These are phyloP conservation scores for Zaprionus vittiger DNA, from an alignment of 1,140 invertebrate genomes.

Conservation along the genomic window DNA sequence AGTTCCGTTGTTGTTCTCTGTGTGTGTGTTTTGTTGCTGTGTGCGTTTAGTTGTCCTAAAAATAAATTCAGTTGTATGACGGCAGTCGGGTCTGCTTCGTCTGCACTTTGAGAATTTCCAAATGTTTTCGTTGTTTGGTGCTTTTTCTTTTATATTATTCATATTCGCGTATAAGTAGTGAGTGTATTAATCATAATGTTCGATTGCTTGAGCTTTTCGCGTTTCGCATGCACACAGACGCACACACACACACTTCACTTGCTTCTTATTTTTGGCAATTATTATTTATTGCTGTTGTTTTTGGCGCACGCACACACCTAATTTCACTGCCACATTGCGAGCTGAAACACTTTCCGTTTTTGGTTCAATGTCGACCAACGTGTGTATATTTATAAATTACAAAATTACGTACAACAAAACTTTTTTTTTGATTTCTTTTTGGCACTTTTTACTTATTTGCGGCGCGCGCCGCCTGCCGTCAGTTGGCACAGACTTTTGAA, in stretches of 20 bases:
- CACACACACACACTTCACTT: constrained; percentile 3
- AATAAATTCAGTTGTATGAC: constrained; percentile 79
- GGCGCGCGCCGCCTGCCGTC: constrained; percentile 26
- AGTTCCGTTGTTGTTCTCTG: background rate
- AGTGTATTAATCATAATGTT: constrained; percentile 40
- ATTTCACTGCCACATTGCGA: constrained; percentile 25
- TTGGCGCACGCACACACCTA: constrained; percentile 29
- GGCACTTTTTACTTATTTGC: constrained; percentile 37
- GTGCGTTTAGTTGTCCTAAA: constrained; percentile 72
- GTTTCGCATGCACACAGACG: constrained; percentile 47
- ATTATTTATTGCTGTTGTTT: constrained; percentile 37
- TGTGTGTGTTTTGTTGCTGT: constrained; percentile 39
- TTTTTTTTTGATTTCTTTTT: constrained; percentile 30
- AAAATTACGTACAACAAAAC: constrained; percentile 25
- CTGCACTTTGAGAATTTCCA: constrained; percentile 74
- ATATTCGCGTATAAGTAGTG: constrained; percentile 22
- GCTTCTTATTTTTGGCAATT: constrained; percentile 27
- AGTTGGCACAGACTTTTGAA: constrained; percentile 40
- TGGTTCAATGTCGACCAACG: constrained; percentile 46
- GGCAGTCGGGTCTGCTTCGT: constrained; percentile 35
- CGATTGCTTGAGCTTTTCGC: constrained; percentile 35
- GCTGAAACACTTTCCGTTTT: constrained; percentile 16
- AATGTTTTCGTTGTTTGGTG: constrained; percentile 48
- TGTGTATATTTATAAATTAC: constrained; percentile 46
- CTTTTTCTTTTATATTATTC: constrained; percentile 29